Conservation (phyloP, 2,888 invertebrate species). For the Theretra japonica region DNA sequence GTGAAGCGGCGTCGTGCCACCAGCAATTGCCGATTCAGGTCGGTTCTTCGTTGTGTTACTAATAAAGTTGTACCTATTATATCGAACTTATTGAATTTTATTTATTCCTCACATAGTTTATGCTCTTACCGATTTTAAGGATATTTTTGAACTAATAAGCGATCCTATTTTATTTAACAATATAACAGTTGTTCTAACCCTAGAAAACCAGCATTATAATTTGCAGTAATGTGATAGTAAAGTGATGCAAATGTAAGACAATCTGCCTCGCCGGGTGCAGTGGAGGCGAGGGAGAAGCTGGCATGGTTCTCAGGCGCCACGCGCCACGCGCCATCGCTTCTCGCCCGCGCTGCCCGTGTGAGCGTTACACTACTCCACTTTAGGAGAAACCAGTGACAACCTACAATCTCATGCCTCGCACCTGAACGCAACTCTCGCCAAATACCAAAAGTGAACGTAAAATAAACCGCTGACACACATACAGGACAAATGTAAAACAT, state of each 20-base stretch:
- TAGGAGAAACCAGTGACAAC: slow-evolving; percentile 44
- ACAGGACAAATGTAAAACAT: slow-evolving; percentile 24
- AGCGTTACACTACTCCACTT: slow-evolving; percentile 68
- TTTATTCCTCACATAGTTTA: too few relatives aligned
- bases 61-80: too few relatives aligned
- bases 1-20: not conserved
- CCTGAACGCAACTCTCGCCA: slow-evolving; percentile 22
- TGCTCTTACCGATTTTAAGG: too few relatives aligned
- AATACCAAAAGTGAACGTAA: slow-evolving; percentile 24
- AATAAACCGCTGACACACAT: slow-evolving; percentile 10
- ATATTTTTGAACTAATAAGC: too few relatives aligned
- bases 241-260: not conserved
- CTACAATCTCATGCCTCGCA: slow-evolving; percentile 13
- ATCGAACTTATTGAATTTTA: too few relatives aligned
- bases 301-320: slow-evolving; percentile 68
- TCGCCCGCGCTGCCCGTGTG: slow-evolving; percentile 50
- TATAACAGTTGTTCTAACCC: not conserved
- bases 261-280: not conserved
- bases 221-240: not conserved
- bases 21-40: not conserved
- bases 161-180: too few relatives aligned
- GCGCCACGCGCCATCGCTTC: slow-evolving; percentile 69
- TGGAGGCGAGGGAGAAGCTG: slow-evolving; percentile 43
- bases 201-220: not conserved
- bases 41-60: not conserved